Conservation (phyloP, 2,113 vertebrate species). For the Burhinus bistriatus region DNA sequence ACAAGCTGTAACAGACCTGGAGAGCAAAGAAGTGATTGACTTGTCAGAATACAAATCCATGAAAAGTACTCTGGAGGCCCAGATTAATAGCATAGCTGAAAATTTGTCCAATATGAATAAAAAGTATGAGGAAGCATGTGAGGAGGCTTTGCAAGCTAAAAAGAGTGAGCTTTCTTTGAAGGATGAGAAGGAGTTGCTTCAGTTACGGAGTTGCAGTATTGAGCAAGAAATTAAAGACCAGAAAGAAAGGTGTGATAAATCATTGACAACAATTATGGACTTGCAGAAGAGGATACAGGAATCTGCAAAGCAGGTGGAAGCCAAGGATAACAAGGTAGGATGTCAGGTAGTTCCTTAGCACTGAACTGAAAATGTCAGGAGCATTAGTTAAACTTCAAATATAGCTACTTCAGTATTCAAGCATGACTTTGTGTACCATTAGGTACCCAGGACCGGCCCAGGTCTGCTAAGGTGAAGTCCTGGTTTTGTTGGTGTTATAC, state of each 20-base stretch:
- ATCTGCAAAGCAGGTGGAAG: slow-evolving; percentile 89
- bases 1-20: slow-evolving; percentile 73
- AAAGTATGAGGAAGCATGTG: slow-evolving; percentile 74
- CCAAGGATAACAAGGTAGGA: slow-evolving; percentile 93
- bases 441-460: not conserved
- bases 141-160: slow-evolving; percentile 71
- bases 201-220: slow-evolving; percentile 77
- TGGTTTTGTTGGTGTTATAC: not conserved
- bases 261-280: slow-evolving; percentile 83
- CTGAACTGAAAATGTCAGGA: not conserved
- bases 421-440: fast-evolving
- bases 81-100: slow-evolving; percentile 70
- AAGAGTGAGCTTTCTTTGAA: slow-evolving; percentile 74
- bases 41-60: slow-evolving; percentile 73
- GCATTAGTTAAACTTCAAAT: not conserved
- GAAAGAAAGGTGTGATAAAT: slow-evolving; percentile 88
- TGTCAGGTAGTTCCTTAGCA: not conserved
- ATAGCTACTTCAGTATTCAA: not conserved
- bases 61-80: slow-evolving; percentile 80
- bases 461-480: not conserved
- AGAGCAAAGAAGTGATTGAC: slow-evolving; percentile 73
- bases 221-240: slow-evolving; percentile 91
- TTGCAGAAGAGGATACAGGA: slow-evolving; percentile 90
- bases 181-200: slow-evolving; percentile 77
- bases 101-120: slow-evolving; percentile 72